Percentiles rank a stretch among this genome's conserved stretches.
Conservation (phyloP, 2,888 invertebrate species). For the Copidosoma aretas region DNA sequence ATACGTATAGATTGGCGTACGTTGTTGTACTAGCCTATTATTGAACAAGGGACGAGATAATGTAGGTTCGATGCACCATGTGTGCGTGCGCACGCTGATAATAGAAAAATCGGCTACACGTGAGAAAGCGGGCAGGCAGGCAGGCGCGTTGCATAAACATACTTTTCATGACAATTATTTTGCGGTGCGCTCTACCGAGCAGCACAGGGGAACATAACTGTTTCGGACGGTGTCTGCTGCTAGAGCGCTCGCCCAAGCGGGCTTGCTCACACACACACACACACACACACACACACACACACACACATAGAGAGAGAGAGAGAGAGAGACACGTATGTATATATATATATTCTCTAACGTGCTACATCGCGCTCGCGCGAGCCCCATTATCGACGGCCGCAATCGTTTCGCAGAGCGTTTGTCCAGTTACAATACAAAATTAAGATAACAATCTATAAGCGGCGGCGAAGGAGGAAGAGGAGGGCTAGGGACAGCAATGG, state of each 20-base stretch:
- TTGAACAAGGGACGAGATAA: not conserved
- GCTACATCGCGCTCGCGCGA: slow-evolving; percentile 23
- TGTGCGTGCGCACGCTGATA: too few species aligned
- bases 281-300: too few species aligned
- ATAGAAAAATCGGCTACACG: slow-evolving; percentile 10
- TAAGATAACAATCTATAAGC: slow-evolving; percentile 39
- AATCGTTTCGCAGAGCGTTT: slow-evolving; percentile 38
- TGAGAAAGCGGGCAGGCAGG: slow-evolving; percentile 12
- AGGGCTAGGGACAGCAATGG: not conserved
- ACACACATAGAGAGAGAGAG: not conserved
- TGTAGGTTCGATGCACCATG: not conserved
- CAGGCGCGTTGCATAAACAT: slow-evolving; percentile 8
- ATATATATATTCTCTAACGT: too few species aligned
- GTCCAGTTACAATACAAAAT: slow-evolving; percentile 40
- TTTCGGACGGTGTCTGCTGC: slow-evolving; percentile 16
- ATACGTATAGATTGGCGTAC: too few species aligned
- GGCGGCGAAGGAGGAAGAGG: not conserved
- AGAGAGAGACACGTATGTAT: too few species aligned
- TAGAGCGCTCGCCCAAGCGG: too few species aligned
- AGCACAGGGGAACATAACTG: slow-evolving; percentile 31
- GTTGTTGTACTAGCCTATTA: not conserved
- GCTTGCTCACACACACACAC: too few species aligned
- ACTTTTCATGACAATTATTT: slow-evolving; percentile 36
- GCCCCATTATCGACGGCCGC: slow-evolving; percentile 34
- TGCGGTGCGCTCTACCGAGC: not conserved